Evolutionary conservation across 2,888 invertebrate species (phyloP).

Genomic region (Agonum fuliginosum): DNA sequence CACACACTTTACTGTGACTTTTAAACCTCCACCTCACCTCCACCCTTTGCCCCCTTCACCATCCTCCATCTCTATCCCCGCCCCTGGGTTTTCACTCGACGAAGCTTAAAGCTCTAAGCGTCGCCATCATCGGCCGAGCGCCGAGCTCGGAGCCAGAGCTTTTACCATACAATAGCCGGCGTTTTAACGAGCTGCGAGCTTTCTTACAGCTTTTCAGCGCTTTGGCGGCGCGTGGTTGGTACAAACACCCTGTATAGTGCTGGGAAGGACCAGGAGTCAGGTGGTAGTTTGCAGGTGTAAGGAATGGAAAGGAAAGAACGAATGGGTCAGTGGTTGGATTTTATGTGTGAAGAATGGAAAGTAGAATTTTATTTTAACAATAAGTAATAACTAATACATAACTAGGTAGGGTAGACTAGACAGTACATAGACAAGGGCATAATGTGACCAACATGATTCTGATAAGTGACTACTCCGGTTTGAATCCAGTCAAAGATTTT

Average conservation of each 20-base stretch:
- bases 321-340: too few species aligned
- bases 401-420: too few species aligned
- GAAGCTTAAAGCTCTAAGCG: slow-evolving; percentile 44
- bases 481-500: too few species aligned
- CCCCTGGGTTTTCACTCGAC: neutral
- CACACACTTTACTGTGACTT: too few species aligned
- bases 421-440: too few species aligned
- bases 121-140: slow-evolving; percentile 20
- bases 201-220: slow-evolving; percentile 52
- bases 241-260: neutral
- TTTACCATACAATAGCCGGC: slow-evolving; percentile 55
- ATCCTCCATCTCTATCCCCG: neutral
- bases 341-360: too few species aligned
- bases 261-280: too few species aligned
- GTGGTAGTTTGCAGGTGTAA: neutral
- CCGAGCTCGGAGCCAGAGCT: slow-evolving; percentile 41
- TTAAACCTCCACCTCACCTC: slow-evolving; percentile 11
- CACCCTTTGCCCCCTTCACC: neutral
- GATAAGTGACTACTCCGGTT: too few species aligned
- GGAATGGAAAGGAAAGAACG: too few species aligned
- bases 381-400: too few species aligned
- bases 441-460: too few species aligned
- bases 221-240: neutral
- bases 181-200: slow-evolving; percentile 55
- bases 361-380: too few species aligned